Percentiles rank a stretch among this genome's conserved stretches.
These are phyloP conservation scores for Orthosia gothica DNA, from an alignment of 2,888 invertebrate genomes.

Conservation along the genomic window DNA sequence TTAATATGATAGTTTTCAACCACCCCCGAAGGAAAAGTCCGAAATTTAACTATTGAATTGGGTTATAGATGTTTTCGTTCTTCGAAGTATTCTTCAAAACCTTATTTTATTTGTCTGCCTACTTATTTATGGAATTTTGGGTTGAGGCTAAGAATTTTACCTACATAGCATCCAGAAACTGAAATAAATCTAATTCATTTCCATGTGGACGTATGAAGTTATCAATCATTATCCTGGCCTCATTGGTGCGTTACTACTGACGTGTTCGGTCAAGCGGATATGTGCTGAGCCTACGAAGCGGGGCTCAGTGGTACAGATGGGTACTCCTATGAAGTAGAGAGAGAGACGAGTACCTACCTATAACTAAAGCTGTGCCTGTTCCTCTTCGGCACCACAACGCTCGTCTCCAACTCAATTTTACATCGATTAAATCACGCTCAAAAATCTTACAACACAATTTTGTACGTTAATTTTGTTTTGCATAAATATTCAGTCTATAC, in stretches of 20 bases:
- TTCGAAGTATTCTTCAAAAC: neutral
- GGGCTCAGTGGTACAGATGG: neutral
- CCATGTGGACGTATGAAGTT: neutral
- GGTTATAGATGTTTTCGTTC: neutral
- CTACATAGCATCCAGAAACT: slow-evolving; percentile 9
- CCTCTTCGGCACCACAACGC: neutral
- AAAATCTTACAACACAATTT: neutral
- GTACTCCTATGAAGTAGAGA: neutral
- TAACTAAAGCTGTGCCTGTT: neutral
- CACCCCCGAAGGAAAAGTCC: neutral
- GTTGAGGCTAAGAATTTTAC: neutral
- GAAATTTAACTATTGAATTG: neutral
- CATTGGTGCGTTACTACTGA: neutral
- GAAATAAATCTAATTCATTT: neutral
- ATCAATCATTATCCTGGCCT: neutral
- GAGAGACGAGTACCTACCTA: neutral
- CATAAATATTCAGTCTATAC: neutral
- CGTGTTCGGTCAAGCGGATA: neutral
- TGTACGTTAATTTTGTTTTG: neutral
- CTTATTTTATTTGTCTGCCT: neutral
- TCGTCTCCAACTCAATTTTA: neutral
- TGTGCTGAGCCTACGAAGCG: neutral
- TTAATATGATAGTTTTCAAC: neutral
- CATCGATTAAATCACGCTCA: neutral
- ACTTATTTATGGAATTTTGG: slow-evolving; percentile 8